Conservation (phyloP, 2,113 vertebrate species). For the Baryphthengus martii region DNA sequence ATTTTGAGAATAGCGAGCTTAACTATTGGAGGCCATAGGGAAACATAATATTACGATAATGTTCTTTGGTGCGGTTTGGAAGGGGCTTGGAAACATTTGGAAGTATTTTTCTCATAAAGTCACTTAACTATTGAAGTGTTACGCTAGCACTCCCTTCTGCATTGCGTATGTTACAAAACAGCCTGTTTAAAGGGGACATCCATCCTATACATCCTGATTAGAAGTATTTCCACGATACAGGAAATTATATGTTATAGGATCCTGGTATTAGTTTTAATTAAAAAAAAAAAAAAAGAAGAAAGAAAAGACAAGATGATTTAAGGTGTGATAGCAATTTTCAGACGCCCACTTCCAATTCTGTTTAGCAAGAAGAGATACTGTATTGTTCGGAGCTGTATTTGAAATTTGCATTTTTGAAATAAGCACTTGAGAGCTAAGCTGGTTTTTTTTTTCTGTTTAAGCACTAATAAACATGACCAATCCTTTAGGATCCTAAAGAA, state of each 20-base stretch:
- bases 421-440: not conserved
- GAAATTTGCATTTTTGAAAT: slow-evolving; percentile 44
- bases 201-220: slow-evolving; percentile 66
- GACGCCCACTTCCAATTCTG: slow-evolving; percentile 12
- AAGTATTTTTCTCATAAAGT: slow-evolving; percentile 97
- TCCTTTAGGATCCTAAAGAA: slow-evolving; percentile 14
- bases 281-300: slow-evolving; percentile 46
- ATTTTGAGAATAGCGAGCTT: slow-evolving; percentile 81
- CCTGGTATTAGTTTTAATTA: slow-evolving; percentile 65
- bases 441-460: not conserved
- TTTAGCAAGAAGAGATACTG: not conserved
- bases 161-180: slow-evolving; percentile 60
- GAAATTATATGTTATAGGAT: slow-evolving; percentile 66
- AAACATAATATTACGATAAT: slow-evolving; percentile 95
- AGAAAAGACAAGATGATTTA: slow-evolving; percentile 4
- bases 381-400: not conserved
- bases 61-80: slow-evolving; percentile 95
- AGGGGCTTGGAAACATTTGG: slow-evolving; percentile 93
- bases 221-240: slow-evolving; percentile 61
- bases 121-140: slow-evolving; percentile 93
- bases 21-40: slow-evolving; percentile 85
- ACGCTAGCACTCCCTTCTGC: slow-evolving; percentile 85
- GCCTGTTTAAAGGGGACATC: slow-evolving; percentile 67
- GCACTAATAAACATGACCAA: slow-evolving; percentile 33
- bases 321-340: slow-evolving; percentile 41